Base-by-base conservation (phyloP, 2,888 invertebrate genomes). In the Perdita meconis region DNA sequence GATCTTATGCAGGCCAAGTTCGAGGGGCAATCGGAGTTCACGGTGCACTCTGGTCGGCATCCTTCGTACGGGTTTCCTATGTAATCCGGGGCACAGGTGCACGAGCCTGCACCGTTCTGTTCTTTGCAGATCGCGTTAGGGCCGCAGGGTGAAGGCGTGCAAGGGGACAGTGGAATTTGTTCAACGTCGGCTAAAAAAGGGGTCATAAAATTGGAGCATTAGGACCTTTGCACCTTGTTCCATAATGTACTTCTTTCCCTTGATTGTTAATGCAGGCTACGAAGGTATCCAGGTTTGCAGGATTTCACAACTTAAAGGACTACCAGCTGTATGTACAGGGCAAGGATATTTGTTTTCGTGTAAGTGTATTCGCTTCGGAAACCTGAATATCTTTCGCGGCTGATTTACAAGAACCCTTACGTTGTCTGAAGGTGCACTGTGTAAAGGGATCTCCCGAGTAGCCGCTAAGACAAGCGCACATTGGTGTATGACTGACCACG, bases 81-180 rank as follows among this genome's bases (percentile, higher is more conserved):
- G 86, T 95, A 96, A 80, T 94, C 94, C 6, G 95, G 94, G 88
- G 95, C 93, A 89, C 97, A 97, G 36, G 96, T 95, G 89, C 97
- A 97, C 8, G 95, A 95, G 1, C 96, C 96, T 88, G 95, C 95
- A 19, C 94, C 94, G 88, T 96, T 96, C 36, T 94, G 93, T 87
- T 95, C 95, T 50, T 95, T 94, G 89, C 97, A 97, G 83, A 95
- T 93, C 73, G 96, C 96, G 88, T 97, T 97, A 22, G 96, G 94
- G 36, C 96, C 96, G 90, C 96, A 97, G 1, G 96, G 96, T 64
- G 95, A 95, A 42, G 96, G 96, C 72, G 93, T 90, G 87, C 96
- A 96, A 0, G 96, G 96, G 34, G 92, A 64, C 24, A 69, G 92
- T 50, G 88, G 78, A 13, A 82, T 77, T 53, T 30, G 40, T 56